Conservation (phyloP, 2,888 invertebrate species). For the Brachyptera putata region DNA sequence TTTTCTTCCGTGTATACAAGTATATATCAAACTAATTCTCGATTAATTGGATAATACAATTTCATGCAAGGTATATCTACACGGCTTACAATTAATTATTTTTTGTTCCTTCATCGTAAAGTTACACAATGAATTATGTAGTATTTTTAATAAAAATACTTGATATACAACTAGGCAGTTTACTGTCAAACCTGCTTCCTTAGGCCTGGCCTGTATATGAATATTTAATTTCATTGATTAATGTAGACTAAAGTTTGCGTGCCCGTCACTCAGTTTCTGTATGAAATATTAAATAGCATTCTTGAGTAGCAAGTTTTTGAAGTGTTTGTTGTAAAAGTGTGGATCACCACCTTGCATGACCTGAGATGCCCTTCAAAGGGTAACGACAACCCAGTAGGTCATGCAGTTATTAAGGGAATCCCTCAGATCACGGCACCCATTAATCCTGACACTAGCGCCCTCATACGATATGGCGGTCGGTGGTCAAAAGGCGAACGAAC, state of each 20-base stretch:
- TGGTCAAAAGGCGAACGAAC: slow-evolving; percentile 11
- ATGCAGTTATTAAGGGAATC: too few relatives aligned
- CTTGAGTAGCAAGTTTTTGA: not conserved
- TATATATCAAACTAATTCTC: too few relatives aligned
- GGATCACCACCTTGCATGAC: not conserved
- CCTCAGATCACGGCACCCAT: not conserved
- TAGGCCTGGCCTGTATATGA: not conserved
- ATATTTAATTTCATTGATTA: slow-evolving; percentile 15
- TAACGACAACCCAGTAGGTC: not conserved
- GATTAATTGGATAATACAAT: too few relatives aligned
- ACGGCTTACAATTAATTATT: too few relatives aligned
- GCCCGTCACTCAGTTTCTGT: not conserved
- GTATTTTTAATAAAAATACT: too few relatives aligned
- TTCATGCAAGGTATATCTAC: too few relatives aligned
- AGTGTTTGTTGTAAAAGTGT: not conserved
- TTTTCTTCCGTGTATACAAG: too few relatives aligned
- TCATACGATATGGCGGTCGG: not conserved
- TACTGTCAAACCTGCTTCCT: not conserved
- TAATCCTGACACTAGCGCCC: too few relatives aligned
- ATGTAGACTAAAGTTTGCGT: not conserved
- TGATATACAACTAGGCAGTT: not conserved
- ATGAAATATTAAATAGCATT: slow-evolving; percentile 4
- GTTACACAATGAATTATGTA: too few relatives aligned
- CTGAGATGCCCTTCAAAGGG: not conserved
- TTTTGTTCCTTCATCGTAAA: too few relatives aligned